phyloP scores from a whole-genome alignment of 2,888 invertebrate genomes.

The Amphiduros pacificus region DNA sequence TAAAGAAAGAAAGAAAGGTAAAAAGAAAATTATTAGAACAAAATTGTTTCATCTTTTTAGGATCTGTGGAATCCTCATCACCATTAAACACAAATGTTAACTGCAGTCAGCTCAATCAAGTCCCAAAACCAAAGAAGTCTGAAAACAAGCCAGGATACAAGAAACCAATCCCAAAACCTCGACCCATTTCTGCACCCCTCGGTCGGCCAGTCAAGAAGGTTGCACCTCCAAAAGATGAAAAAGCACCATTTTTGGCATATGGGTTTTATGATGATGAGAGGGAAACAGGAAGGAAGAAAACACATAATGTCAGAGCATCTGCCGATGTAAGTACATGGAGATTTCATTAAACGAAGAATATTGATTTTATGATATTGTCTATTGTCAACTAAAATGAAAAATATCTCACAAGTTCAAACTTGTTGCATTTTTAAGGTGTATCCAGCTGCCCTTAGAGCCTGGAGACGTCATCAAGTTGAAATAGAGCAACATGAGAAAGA shows the following conservation, averaged over 20 bases:
- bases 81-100: too few relatives aligned
- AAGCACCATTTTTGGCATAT: slow-evolving; percentile 7
- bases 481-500: background rate
- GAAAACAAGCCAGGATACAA: background rate
- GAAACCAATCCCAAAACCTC: slow-evolving; percentile 1
- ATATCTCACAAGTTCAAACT: too few relatives aligned
- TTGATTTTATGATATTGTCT: too few relatives aligned
- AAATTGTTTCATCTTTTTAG: too few relatives aligned
- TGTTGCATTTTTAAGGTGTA: background rate
- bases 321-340: slow-evolving; percentile 13
- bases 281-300: slow-evolving; percentile 2
- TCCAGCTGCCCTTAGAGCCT: slow-evolving; percentile 1
- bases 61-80: too few relatives aligned
- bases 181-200: slow-evolving; percentile 3
- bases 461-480: background rate
- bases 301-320: slow-evolving; percentile 12
- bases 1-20: too few relatives aligned
- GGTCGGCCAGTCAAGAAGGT: background rate
- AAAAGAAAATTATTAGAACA: too few relatives aligned
- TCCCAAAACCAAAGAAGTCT: too few relatives aligned
- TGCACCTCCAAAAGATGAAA: background rate
- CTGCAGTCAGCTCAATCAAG: too few relatives aligned
- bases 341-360: too few relatives aligned
- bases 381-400: too few relatives aligned
- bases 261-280: slow-evolving; percentile 4